Conservation (phyloP, 2,888 invertebrate genomes). For the Pterobdella sp. region DNA sequence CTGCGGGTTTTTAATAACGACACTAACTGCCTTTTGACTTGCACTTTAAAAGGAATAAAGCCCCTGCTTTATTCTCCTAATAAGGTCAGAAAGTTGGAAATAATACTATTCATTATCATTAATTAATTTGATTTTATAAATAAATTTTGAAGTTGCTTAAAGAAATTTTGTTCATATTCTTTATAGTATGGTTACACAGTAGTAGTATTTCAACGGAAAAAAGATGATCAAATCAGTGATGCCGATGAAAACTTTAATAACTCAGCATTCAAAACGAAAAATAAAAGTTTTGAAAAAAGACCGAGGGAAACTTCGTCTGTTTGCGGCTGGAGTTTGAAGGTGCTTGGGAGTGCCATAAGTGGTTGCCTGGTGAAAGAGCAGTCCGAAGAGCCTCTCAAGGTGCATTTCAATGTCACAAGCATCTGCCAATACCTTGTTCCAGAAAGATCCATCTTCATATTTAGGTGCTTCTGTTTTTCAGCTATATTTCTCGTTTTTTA, state of each 20-base stretch:
- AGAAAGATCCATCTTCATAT: neutral
- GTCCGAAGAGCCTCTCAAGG: neutral
- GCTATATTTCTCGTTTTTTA: no score
- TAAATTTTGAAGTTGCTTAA: neutral
- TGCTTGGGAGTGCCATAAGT: neutral
- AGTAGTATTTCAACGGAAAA: neutral
- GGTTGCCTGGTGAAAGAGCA: slow-evolving; percentile 11
- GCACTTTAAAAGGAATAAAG: neutral
- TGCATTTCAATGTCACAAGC: neutral
- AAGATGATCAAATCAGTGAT: neutral
- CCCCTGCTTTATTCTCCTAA: neutral
- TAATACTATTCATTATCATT: neutral
- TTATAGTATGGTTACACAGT: slow-evolving; percentile 17
- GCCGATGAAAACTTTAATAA: neutral
- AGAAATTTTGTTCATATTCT: neutral
- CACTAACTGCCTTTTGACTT: slow-evolving; percentile 48
- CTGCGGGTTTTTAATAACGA: slow-evolving; percentile 50
- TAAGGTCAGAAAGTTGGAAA: neutral
- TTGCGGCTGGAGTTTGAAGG: slow-evolving; percentile 11
- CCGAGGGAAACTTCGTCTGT: neutral
- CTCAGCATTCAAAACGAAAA: neutral
- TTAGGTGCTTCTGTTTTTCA: no score
- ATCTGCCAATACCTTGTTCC: slow-evolving; percentile 11
- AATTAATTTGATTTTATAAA: neutral
- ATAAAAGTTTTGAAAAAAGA: neutral